phyloP scores from a whole-genome alignment of 2,797 vertebrate genomes.

The Melanotaenia nigrans region DNA sequence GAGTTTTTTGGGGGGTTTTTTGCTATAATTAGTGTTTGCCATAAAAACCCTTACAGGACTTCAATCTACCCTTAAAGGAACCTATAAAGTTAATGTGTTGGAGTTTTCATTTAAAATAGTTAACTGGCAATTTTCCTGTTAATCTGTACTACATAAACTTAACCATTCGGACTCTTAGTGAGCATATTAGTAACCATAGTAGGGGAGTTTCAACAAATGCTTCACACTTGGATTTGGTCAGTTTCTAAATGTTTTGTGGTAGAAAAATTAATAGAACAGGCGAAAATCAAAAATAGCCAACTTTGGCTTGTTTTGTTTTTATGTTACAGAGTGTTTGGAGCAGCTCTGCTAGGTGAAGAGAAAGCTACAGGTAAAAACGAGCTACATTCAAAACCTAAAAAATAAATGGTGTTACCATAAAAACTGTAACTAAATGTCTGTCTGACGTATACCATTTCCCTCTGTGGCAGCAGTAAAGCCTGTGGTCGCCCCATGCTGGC shows the following conservation, averaged over 20 bases:
- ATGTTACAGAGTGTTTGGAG: constrained; percentile 82
- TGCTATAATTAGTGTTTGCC: not conserved
- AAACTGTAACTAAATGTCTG: not conserved
- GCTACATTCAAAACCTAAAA: not conserved
- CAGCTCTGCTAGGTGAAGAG: constrained; percentile 78
- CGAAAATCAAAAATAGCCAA: not conserved
- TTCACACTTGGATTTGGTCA: not conserved
- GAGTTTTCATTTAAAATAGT: not conserved
- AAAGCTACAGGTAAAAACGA: constrained; percentile 72
- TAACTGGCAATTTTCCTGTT: not conserved
- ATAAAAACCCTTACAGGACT: not conserved
- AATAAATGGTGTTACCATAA: not conserved
- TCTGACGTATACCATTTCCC: not conserved
- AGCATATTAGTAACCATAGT: not conserved
- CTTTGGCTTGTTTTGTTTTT: constrained; percentile 3
- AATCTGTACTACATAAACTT: not conserved
- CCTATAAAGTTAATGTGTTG: not conserved
- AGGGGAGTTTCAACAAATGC: not conserved
- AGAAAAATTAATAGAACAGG: not conserved
- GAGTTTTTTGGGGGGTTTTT: not conserved
- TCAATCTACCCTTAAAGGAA: not conserved
- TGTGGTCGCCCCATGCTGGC: constrained; percentile 85
- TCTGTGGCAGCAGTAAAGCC: constrained; percentile 61
- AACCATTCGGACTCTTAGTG: not conserved
- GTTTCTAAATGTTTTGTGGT: not conserved